Base-by-base conservation (phyloP, 2,113 vertebrate species). In the Leucopsar rothschildi region DNA sequence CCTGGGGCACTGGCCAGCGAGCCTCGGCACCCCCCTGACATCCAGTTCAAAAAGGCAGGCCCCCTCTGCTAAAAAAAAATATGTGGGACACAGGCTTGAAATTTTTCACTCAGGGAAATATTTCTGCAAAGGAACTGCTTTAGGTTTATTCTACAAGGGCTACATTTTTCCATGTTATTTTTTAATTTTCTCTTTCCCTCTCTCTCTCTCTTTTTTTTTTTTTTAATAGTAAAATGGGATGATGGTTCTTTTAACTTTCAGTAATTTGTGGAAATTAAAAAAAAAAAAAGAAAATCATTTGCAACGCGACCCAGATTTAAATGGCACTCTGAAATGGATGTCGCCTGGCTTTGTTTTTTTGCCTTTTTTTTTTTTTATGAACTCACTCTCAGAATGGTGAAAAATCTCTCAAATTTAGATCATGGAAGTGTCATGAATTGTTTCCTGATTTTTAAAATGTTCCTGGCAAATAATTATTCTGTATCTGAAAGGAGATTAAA, bases 181-280 rank as follows among this genome's bases (percentile, higher is more conserved):
- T 86, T 68, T 6, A 59, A 88, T 84, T 93, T 79, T 85, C 15
- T 86, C 10, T 53, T 5, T 35, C 28, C 19, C 22, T 55, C 40
- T 42, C 15, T 52, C 29, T 37, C 35, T 15, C 18, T 68, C 1
- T 63, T 12, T 28, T 22, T 15, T 5, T 49, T 37, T 28, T 5
- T 35, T 52, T 53, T 4, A 71, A 52, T 28, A 83, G 40, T 78
- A 90, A 92, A 93, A 88, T 6, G 11, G 12, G 33, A n/a, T 81
- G 69, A 59, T 71, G 33, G n/a, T 89, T 73, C 39, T 89, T 89
- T 93, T 66, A 91, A 92, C 75, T 94, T 96, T 69, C 71, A 66
- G 59, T 88, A 85, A 92, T 92, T 90, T 92, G 83, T 25, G 77
- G 71, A 91, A 91, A 96, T 91, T 77, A 77, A 96, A 79, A 93